Evolutionary conservation across 2,888 invertebrate species (phyloP).

Genomic region (Rhopalosiphum nymphaeae): DNA sequence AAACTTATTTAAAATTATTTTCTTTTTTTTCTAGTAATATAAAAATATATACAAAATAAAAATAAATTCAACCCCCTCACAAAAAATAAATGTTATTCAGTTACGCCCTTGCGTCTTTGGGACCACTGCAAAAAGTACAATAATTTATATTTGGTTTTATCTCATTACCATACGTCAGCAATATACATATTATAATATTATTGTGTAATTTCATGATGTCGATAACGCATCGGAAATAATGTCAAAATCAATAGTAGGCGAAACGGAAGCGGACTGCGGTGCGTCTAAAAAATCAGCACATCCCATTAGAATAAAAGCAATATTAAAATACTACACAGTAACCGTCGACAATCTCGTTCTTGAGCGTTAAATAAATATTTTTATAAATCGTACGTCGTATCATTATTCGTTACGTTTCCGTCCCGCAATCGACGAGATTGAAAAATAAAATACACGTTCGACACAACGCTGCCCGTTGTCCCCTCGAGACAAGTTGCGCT

Average conservation of each 20-base stretch:
- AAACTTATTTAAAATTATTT: background rate
- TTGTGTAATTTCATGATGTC: background rate
- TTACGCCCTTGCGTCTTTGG: background rate
- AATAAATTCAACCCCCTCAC: background rate
- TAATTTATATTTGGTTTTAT: background rate
- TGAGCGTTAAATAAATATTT: background rate
- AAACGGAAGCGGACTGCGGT: background rate
- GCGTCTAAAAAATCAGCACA: background rate
- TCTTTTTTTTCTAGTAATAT: background rate
- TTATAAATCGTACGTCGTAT: background rate
- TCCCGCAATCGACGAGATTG: constrained; percentile 3
- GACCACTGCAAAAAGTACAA: background rate
- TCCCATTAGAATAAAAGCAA: background rate
- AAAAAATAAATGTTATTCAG: background rate
- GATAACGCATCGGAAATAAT: background rate
- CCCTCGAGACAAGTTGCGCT: background rate
- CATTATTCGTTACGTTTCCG: background rate
- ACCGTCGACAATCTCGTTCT: background rate
- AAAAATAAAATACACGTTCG: constrained; percentile 24
- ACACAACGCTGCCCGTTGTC: background rate
- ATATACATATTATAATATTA: background rate
- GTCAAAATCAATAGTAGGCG: background rate
- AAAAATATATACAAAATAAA: background rate
- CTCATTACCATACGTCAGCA: background rate
- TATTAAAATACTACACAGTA: background rate